Conservation (phyloP, 2,888 invertebrate genomes). For the Mimumesa dahlbomi region DNA sequence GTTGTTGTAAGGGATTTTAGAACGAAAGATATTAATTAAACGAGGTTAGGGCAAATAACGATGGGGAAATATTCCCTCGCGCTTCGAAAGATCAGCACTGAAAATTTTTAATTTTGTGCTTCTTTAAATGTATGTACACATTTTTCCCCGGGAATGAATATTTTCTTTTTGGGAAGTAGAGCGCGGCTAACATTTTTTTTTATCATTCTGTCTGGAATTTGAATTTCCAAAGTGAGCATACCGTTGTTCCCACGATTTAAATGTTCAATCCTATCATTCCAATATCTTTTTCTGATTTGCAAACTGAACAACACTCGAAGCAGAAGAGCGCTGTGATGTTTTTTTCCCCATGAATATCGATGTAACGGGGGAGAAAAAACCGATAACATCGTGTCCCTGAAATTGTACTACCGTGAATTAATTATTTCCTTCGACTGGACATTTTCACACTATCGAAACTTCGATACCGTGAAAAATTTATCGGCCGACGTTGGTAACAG, state of each 20-base stretch:
- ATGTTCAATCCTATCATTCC: not conserved
- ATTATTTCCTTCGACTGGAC: not conserved
- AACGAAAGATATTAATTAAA: no score
- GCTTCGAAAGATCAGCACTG: no score
- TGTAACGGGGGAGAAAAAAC: not conserved
- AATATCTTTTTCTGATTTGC: not conserved
- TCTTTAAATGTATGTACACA: no score
- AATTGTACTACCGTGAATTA: not conserved
- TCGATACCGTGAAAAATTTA: not conserved
- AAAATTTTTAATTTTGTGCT: no score
- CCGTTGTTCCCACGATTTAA: not conserved
- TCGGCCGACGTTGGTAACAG: not conserved
- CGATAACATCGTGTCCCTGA: slow-evolving; percentile 1
- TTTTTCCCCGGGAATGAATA: no score
- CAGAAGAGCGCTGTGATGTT: not conserved
- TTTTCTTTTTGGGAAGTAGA: no score
- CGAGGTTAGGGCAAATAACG: no score
- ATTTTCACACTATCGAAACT: not conserved
- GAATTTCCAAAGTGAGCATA: no score
- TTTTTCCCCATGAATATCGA: not conserved
- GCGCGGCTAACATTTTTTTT: no score
- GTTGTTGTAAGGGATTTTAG: no score
- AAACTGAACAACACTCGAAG: not conserved
- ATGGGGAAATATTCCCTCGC: no score
- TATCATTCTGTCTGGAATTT: no score